Conservation (phyloP, 2,797 vertebrate genomes). For the Tragelaphus oryx region DNA sequence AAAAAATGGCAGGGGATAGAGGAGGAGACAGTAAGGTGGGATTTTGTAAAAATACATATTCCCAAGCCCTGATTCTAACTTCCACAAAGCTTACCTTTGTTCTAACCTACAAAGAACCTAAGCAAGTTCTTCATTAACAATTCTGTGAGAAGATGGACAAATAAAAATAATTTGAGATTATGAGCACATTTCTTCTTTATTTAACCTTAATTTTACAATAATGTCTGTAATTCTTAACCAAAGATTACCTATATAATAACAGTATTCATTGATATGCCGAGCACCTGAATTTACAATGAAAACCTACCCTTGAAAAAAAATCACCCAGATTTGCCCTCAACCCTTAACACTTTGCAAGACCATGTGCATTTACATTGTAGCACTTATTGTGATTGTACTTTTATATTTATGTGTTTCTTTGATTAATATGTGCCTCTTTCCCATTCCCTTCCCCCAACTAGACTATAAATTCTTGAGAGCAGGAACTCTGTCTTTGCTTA, state of each 20-base stretch:
- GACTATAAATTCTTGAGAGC: background rate
- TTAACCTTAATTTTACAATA: slow-evolving; percentile 35
- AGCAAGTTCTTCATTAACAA: background rate
- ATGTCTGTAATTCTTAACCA: slow-evolving; percentile 23
- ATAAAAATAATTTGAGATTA: slow-evolving; percentile 5
- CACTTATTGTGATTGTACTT: slow-evolving; percentile 32
- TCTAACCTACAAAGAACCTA: background rate
- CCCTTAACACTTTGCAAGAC: background rate
- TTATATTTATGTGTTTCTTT: slow-evolving; percentile 31
- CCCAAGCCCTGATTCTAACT: slow-evolving; percentile 12
- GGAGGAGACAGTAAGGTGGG: background rate
- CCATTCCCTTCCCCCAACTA: background rate
- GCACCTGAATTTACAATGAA: slow-evolving; percentile 1
- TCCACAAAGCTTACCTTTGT: background rate
- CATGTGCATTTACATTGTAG: background rate
- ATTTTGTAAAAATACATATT: background rate
- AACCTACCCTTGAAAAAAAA: background rate
- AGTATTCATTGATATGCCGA: background rate
- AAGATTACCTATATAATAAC: background rate
- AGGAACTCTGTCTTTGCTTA: slow-evolving; percentile 24
- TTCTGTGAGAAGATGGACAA: slow-evolving; percentile 22
- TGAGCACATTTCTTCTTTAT: slow-evolving; percentile 20
- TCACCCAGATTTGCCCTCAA: background rate
- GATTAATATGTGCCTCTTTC: background rate
- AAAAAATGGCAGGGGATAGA: background rate